These are phyloP conservation scores for Ametastegia equiseti DNA, from an alignment of 2,888 invertebrate species.

Conservation along the genomic window DNA sequence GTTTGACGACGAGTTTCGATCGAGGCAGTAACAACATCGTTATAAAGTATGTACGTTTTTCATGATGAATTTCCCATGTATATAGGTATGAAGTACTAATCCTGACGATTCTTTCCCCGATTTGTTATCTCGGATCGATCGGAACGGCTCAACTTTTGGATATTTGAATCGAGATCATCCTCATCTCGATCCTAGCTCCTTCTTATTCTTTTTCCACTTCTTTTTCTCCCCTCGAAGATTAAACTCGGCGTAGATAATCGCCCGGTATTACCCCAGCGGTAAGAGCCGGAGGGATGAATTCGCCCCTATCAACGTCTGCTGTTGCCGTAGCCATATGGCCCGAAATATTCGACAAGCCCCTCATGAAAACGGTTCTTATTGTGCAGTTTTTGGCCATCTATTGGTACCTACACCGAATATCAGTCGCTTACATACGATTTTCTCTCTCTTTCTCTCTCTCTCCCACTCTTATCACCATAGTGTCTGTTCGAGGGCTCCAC, in stretches of 20 bases:
- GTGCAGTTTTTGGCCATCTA: neutral
- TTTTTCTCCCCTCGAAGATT: neutral
- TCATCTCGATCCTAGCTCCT: too few relatives aligned
- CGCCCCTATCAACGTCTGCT: constrained; percentile 18
- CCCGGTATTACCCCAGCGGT: neutral
- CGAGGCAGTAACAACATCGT: neutral
- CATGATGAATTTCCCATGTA: too few relatives aligned
- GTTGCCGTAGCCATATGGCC: neutral
- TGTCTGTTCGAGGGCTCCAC: too few relatives aligned
- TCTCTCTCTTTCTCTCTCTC: too few relatives aligned
- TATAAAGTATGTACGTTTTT: neutral
- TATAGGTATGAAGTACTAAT: too few relatives aligned
- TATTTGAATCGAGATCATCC: neutral
- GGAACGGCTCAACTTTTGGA: neutral
- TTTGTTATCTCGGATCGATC: too few relatives aligned
- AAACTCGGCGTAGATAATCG: constrained; percentile 17
- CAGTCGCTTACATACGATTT: too few relatives aligned
- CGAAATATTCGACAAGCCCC: neutral
- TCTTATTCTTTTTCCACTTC: neutral
- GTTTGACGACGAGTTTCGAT: neutral
- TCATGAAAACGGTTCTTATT: neutral
- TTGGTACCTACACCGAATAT: too few relatives aligned
- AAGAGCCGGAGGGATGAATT: too few relatives aligned
- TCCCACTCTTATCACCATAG: too few relatives aligned
- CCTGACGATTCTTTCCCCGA: too few relatives aligned